These are phyloP conservation scores for Coenonympha glycerion DNA, from an alignment of 2,888 invertebrate species.

Conservation along the genomic window DNA sequence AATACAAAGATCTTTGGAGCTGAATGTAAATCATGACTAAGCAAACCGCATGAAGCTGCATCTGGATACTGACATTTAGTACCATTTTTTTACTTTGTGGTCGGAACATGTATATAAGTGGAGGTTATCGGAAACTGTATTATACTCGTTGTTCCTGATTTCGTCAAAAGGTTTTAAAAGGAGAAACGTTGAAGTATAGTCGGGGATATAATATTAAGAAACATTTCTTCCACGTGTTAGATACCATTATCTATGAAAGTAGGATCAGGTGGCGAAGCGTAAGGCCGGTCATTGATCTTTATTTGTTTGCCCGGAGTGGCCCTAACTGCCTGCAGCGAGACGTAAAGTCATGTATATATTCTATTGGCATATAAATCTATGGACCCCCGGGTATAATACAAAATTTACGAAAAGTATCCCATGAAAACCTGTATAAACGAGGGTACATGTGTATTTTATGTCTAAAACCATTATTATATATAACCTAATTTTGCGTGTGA, in stretches of 20 bases:
- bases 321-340: conserved; percentile 38
- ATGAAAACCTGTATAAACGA: too few relatives aligned
- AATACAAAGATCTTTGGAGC: too few relatives aligned
- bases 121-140: too few relatives aligned
- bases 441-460: too few relatives aligned
- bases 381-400: too few relatives aligned
- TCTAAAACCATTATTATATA: too few relatives aligned
- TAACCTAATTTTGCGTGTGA: too few relatives aligned
- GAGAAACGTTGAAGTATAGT: not conserved
- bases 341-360: conserved; percentile 43
- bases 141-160: not conserved
- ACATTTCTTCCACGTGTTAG: conserved; percentile 11
- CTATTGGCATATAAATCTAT: too few relatives aligned
- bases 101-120: conserved; percentile 6
- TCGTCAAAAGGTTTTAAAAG: not conserved
- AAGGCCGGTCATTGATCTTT: conserved; percentile 61
- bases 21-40: too few relatives aligned
- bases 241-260: conserved; percentile 11
- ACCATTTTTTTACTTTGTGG: conserved; percentile 8
- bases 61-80: conserved; percentile 8
- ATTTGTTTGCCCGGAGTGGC: conserved; percentile 44
- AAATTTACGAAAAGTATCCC: too few relatives aligned
- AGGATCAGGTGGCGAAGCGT: conserved; percentile 47
- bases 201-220: conserved; percentile 2
- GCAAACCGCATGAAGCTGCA: not conserved